Evolutionary conservation across 1,140 invertebrate species (phyloP), one percentile per base, ranked within the genome.

Genomic region (Panagrolaimus sp.): DNA sequence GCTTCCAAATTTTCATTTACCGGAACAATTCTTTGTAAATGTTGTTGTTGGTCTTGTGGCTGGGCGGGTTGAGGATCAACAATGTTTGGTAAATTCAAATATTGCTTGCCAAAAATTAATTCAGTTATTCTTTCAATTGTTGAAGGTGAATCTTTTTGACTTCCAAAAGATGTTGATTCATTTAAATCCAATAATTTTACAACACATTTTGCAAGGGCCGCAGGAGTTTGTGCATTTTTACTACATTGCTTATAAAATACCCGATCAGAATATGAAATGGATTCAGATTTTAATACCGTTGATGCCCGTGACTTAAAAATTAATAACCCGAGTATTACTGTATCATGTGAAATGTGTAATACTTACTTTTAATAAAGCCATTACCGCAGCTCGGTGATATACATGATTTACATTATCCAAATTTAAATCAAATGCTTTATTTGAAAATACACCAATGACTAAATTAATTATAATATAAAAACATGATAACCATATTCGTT

Each of bases 371-470:
- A 58, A 10, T 21, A 58, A 28, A 12, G 52, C 17, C 52, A 28
- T 58, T 21, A 58, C 52, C 10, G 52, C 52, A n/a, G 52, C 52
- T 58, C 52, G 52, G 17, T 21, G 52, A 58, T 58, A 58, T 26
- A 58, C 52, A 58, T 58, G 21, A 58, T 58, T 28, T 26, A 58
- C 21, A 58, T 28, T 21, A n/a, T 58, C 52, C 17, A 58, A 21
- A 21, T 58, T 58, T 28, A 58, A 58, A 26, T 58, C 52, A 58
- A 58, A 58, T 21, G 52, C 52, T n/a, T n/a, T 38, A 38, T 7
- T 38, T 38, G 32, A 4, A 38, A 38, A 38, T 38, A 38, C 32
- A 4, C 2, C 32, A 38, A 38, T 38, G 7, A 38, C 2, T 4
- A 38, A 38, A 38, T 38, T 38, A 38, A 38, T 38, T 4, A 38